Conservation (phyloP, 2,113 vertebrate species). For the Sturnus vulgaris region DNA sequence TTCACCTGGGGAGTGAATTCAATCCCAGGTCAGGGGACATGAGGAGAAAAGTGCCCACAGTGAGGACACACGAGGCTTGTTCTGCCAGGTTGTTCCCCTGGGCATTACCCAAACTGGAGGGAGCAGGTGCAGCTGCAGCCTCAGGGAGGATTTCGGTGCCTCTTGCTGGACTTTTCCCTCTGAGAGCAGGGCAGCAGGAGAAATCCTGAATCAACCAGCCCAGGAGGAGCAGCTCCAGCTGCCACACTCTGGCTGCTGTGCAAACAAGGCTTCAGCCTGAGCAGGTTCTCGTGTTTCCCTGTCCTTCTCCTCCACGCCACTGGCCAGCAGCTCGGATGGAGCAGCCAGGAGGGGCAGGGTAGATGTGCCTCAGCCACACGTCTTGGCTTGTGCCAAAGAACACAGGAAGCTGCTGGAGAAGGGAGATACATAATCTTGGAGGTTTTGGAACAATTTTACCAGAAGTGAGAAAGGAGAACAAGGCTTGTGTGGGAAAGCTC, state of each 20-base stretch:
- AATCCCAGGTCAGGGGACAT: neutral
- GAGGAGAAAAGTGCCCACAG: neutral
- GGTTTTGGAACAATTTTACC: neutral
- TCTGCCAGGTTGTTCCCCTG: neutral
- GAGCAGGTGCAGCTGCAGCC: neutral
- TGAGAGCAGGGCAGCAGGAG: neutral
- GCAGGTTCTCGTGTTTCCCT: neutral
- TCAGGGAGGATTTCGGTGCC: neutral
- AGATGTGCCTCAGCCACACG: neutral
- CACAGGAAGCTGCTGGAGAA: neutral
- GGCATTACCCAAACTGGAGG: no score
- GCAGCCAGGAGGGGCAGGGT: neutral
- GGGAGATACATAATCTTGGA: neutral
- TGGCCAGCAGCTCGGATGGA: neutral
- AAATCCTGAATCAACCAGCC: neutral
- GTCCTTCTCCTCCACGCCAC: neutral
- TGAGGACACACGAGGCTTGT: neutral
- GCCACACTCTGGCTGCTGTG: neutral
- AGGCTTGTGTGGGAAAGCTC: constrained; percentile 21
- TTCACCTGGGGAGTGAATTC: neutral
- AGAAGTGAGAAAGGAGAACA: constrained; percentile 33
- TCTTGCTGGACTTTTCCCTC: neutral
- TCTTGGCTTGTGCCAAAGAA: neutral
- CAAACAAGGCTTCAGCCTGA: neutral
- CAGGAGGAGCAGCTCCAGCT: neutral